A percentile compares a stretch with the other conserved stretches of the same genome.
These are phyloP conservation scores for Bettongia penicillata DNA, from an alignment of 2,113 vertebrate species.

Conservation along the genomic window DNA sequence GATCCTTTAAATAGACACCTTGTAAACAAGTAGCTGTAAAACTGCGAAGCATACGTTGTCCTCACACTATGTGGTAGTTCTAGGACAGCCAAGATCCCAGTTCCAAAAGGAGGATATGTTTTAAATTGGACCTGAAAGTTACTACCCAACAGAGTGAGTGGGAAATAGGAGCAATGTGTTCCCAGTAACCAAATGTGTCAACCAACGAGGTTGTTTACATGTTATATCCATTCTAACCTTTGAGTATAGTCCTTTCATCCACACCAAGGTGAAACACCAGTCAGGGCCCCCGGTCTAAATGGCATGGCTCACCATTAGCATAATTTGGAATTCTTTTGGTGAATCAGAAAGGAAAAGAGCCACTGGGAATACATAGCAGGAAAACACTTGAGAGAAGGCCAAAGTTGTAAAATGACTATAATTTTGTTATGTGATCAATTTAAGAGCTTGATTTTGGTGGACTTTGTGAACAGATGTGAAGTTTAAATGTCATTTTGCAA, in stretches of 20 bases:
- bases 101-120: neutral
- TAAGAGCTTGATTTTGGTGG: neutral
- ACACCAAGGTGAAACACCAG: neutral
- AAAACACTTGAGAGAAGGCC: neutral
- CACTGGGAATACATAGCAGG: neutral
- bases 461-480: neutral
- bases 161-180: neutral
- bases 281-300: neutral
- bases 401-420: accelerated
- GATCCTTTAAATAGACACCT: constrained; percentile 1
- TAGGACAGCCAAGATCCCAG: neutral
- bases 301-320: neutral
- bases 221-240: neutral
- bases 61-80: neutral
- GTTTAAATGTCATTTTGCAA: neutral
- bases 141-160: neutral
- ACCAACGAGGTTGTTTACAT: neutral
- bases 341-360: neutral
- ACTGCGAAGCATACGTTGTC: neutral
- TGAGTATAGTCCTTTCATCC: neutral
- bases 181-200: neutral
- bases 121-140: neutral
- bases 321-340: neutral
- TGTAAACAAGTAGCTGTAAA: neutral
- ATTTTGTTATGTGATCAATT: neutral